Evolutionary conservation across 2,797 vertebrate species (phyloP), one percentile per base, ranked within the genome.

Genomic region (Bradypodion pumilum): DNA sequence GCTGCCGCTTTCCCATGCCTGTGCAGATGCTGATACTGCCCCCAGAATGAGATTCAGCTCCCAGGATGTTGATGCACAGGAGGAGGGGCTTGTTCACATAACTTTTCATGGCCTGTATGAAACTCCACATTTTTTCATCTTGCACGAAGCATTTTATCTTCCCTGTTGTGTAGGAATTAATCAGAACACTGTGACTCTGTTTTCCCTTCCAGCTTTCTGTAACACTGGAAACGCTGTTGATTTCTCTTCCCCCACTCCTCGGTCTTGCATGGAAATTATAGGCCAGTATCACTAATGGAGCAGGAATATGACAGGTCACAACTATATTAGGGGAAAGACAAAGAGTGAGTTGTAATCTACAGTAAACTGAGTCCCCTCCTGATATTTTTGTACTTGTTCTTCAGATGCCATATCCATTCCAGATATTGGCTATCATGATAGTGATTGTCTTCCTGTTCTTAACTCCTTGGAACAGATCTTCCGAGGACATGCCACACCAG

Each of bases 1-100:
- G 59, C 74, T 80, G 80, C 23, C 78, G 85, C 82, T 80, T 83
- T 56, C 19, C 59, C 63, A 37, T 7, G 27, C 81, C 42, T 23
- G 70, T 25, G 8, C 81, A 59, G 46, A 46, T 52, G 65, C 63
- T 78, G 74, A 89, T 19, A 46, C 21, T 82, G 46, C 76, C 66
- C 29, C 25, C n/a, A 69, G 74, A 44, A 1, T 42, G 7, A 78
- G 46, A 0, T 13, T 86, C 25, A 4, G 1, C 37, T 78, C 82
- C 75, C 83, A 87, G 66, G 44, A 16, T 37, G 82, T 65, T 52
- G 84, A 80, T 42, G 8, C 9, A 23, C 19, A 10, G 2, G 4
- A 16, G 9, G n/a, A 56, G 46, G 19, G 29, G 21, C 7, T 74
- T 3, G 27, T 42, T 83, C 62, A 56, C 7, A 42, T 42, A 15